Evolutionary conservation across 2,888 invertebrate species (phyloP).

Genomic region (Sarcophaga subvicina): DNA sequence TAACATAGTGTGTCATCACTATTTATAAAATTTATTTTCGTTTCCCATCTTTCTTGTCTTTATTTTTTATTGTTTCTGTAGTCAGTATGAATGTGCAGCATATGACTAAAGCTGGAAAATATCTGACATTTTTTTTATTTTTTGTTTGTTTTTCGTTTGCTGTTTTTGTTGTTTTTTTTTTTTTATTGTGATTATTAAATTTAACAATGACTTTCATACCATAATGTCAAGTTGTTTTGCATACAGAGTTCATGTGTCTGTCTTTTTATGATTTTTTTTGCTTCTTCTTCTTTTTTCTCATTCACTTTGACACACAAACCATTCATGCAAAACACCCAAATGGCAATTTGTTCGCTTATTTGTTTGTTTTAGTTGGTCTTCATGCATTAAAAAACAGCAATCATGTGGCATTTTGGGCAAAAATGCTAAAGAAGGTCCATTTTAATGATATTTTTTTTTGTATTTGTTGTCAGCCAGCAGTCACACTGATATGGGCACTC

Average conservation of each 20-base stretch:
- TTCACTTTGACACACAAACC: constrained; percentile 54
- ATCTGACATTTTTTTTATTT: not conserved
- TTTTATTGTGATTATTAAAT: constrained; percentile 28
- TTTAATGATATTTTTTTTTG: constrained; percentile 40
- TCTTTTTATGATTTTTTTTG: constrained; percentile 4
- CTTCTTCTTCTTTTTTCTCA: not conserved
- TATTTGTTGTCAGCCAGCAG: constrained; percentile 48
- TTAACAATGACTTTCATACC: constrained; percentile 65
- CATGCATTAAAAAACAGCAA: constrained; percentile 45
- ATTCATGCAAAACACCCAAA: constrained; percentile 62
- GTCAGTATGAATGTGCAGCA: not conserved
- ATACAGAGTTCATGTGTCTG: constrained; percentile 30
- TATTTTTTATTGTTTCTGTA: too few relatives aligned
- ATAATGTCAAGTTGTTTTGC: constrained; percentile 59
- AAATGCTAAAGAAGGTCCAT: constrained; percentile 43
- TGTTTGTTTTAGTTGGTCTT: constrained; percentile 32
- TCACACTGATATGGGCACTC: constrained; percentile 32
- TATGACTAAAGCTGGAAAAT: constrained; percentile 33
- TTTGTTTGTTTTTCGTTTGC: not conserved
- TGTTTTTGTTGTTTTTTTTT: not conserved
- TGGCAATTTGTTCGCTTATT: constrained; percentile 48
- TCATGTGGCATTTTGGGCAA: constrained; percentile 25
- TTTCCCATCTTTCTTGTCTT: not conserved
- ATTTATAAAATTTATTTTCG: constrained; percentile 50
- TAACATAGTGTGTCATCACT: constrained; percentile 47